A percentile compares a stretch with the other conserved stretches of the same genome.
Conservation (phyloP, 92 coral and sea anemone species). For the Epizoanthus illoricatus region DNA sequence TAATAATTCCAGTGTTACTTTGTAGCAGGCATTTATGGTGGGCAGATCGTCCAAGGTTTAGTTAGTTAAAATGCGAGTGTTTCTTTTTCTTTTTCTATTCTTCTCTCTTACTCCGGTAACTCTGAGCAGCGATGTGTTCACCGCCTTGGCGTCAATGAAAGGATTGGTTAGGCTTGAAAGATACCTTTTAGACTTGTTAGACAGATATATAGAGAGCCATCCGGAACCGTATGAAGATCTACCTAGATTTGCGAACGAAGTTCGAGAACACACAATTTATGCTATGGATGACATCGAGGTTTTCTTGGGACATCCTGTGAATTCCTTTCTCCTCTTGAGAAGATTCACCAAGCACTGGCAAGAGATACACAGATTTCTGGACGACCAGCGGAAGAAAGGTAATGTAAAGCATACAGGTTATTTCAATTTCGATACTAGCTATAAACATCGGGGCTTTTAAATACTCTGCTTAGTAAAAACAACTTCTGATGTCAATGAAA, state of each 20-base stretch:
- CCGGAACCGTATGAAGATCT: slow-evolving; percentile 49
- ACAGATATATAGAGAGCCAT: slow-evolving; percentile 47
- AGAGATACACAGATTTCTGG: slow-evolving; percentile 59
- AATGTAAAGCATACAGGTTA: background rate
- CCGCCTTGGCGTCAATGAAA: slow-evolving; percentile 52
- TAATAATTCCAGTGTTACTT: background rate
- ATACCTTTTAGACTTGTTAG: slow-evolving; percentile 56
- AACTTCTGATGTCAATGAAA: too few relatives aligned
- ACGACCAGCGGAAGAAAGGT: slow-evolving; percentile 54
- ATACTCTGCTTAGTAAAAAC: too few relatives aligned
- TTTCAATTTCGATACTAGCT: too few relatives aligned
- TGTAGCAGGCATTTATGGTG: background rate
- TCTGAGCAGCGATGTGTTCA: slow-evolving; percentile 5
- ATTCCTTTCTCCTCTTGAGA: slow-evolving; percentile 71
- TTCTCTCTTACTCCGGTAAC: slow-evolving; percentile 8
- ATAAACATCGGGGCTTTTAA: too few relatives aligned
- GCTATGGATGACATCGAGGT: slow-evolving; percentile 62
- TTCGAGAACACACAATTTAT: slow-evolving; percentile 17
- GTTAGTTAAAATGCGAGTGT: background rate
- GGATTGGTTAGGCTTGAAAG: slow-evolving; percentile 74
- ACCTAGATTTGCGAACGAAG: slow-evolving; percentile 47
- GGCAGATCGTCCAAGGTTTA: background rate
- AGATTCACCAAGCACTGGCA: slow-evolving; percentile 80
- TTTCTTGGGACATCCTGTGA: slow-evolving; percentile 89
- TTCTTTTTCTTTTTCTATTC: background rate